phyloP scores from a whole-genome alignment of 30 jellyfish, hydroid and myxozoan species.

The Cassiopea xamachana region DNA sequence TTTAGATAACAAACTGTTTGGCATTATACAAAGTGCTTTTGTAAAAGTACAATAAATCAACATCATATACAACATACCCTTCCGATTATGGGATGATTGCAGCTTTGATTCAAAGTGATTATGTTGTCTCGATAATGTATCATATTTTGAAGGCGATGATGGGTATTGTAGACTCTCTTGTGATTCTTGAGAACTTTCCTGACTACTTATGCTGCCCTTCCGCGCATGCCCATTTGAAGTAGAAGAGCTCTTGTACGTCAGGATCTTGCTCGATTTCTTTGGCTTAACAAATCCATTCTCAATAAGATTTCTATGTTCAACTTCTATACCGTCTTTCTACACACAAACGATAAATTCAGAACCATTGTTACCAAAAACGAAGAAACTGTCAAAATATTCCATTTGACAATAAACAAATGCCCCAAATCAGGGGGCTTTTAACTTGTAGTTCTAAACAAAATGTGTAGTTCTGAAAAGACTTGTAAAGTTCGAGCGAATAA shows the following conservation, averaged over 20 bases:
- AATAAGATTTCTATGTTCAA: slow-evolving; percentile 58
- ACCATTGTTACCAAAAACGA: neutral
- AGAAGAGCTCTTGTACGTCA: slow-evolving; percentile 66
- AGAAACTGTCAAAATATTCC: too few species aligned
- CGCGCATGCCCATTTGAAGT: slow-evolving; percentile 54
- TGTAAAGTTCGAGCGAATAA: too few species aligned
- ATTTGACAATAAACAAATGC: too few species aligned
- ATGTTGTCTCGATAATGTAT: slow-evolving; percentile 14
- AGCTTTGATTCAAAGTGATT: slow-evolving; percentile 21
- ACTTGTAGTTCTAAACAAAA: too few species aligned
- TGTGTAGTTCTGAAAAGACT: too few species aligned
- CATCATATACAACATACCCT: neutral
- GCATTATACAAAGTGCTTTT: too few species aligned
- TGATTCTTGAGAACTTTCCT: slow-evolving; percentile 72
- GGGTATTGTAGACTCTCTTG: slow-evolving; percentile 67
- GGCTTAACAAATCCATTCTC: slow-evolving; percentile 45
- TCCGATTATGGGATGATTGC: neutral
- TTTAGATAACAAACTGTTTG: too few species aligned
- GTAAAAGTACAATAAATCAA: too few species aligned
- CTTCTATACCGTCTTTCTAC: slow-evolving; percentile 33
- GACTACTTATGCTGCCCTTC: slow-evolving; percentile 64
- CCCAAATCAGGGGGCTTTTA: too few species aligned
- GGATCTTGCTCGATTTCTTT: slow-evolving; percentile 29
- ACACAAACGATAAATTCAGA: neutral
- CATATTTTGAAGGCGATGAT: slow-evolving; percentile 39